A percentile compares a stretch with the other conserved stretches of the same genome.
Conservation (phyloP, 2,888 invertebrate genomes). For the Eristalis intricaria region DNA sequence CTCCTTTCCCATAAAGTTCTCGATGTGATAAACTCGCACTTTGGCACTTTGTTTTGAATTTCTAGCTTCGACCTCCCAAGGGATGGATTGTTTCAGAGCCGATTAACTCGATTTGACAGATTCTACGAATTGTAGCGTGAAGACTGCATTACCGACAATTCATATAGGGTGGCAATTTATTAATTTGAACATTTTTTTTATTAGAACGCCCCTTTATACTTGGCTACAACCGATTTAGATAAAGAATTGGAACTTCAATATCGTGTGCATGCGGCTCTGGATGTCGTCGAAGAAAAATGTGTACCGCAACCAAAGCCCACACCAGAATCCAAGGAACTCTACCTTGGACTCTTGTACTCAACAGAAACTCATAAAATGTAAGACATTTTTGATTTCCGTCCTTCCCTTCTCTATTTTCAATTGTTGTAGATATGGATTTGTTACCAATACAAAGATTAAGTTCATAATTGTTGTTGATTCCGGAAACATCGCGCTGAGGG, state of each 20-base stretch:
- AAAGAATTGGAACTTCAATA: slow-evolving; percentile 95
- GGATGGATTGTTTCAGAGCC: not conserved
- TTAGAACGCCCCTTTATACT: slow-evolving; percentile 96
- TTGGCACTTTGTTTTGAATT: not conserved
- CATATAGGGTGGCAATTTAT: not conserved
- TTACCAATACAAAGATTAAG: slow-evolving; percentile 98
- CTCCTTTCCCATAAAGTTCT: not conserved
- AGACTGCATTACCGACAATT: not conserved
- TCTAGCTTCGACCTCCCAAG: not conserved
- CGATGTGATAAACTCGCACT: not conserved
- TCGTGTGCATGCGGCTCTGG: slow-evolving; percentile 91
- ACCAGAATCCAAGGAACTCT: slow-evolving; percentile 93
- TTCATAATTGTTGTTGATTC: slow-evolving; percentile 96
- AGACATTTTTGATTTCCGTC: slow-evolving; percentile 77
- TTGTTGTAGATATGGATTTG: slow-evolving; percentile 92
- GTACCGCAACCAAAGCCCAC: slow-evolving; percentile 84
- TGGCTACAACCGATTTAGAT: slow-evolving; percentile 88
- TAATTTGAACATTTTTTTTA: slow-evolving; percentile 74
- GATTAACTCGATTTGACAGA: not conserved
- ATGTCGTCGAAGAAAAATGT: slow-evolving; percentile 81
- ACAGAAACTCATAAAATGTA: slow-evolving; percentile 98
- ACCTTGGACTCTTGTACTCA: slow-evolving; percentile 94
- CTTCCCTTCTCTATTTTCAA: not conserved
- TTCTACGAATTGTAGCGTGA: not conserved
- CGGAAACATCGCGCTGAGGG: slow-evolving; percentile 91